These are phyloP conservation scores for Craterocephalus amniculus DNA, from an alignment of 2,797 vertebrate species.

Conservation along the genomic window DNA sequence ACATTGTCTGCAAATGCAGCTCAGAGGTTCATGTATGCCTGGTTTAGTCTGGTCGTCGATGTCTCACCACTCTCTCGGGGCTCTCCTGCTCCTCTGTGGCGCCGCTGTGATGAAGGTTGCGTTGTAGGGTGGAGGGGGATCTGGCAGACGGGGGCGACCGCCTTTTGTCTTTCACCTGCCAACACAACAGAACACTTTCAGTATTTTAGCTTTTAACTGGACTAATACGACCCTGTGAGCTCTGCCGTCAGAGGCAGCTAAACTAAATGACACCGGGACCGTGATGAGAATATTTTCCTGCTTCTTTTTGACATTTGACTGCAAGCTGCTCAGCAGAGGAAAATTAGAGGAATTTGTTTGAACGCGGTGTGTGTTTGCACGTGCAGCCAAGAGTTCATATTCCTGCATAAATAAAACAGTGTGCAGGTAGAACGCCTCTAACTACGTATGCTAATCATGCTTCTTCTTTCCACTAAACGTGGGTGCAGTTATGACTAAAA, in stretches of 20 bases:
- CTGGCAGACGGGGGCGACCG: conserved; percentile 75
- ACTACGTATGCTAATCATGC: conserved; percentile 13
- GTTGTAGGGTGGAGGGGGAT: conserved; percentile 69
- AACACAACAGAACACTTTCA: conserved; percentile 4
- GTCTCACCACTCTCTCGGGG: conserved; percentile 82
- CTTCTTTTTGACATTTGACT: not conserved
- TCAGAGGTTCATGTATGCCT: not conserved
- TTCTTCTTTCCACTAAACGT: not conserved
- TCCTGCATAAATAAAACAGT: conserved; percentile 3
- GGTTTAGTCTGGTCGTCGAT: not conserved
- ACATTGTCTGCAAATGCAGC: not conserved
- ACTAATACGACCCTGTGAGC: not conserved
- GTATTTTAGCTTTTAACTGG: conserved; percentile 7
- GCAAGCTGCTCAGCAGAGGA: conserved; percentile 4
- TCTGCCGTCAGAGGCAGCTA: conserved; percentile 4
- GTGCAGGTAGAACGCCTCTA: not conserved
- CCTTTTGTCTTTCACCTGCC: conserved; percentile 81
- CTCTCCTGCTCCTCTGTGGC: conserved; percentile 82
- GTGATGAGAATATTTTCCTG: conserved; percentile 1
- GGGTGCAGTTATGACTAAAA: not conserved
- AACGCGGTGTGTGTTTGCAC: not conserved
- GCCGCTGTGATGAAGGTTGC: conserved; percentile 72
- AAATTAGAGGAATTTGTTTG: conserved; percentile 8
- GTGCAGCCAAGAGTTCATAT: not conserved
- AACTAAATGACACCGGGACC: not conserved